Conservation (phyloP, 2,797 vertebrate species). For the Halcyon smyrnensis region DNA sequence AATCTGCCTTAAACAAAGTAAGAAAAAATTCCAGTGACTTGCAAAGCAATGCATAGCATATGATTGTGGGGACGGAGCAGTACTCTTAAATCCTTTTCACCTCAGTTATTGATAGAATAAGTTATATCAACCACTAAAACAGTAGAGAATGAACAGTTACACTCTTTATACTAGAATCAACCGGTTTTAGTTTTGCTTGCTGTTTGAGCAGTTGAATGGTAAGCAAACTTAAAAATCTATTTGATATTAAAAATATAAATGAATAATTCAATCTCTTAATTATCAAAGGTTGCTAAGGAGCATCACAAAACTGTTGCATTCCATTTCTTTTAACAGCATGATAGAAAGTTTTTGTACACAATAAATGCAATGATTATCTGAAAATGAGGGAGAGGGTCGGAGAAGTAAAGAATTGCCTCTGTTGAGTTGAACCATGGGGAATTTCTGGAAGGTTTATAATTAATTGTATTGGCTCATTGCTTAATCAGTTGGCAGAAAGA, state of each 20-base stretch:
- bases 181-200: not conserved
- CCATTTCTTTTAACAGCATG: constrained; percentile 76
- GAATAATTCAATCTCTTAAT: constrained; percentile 49
- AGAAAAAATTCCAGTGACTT: not conserved
- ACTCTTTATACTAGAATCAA: not conserved
- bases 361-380: constrained; percentile 77
- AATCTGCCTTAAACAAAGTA: not conserved
- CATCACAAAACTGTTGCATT: constrained; percentile 75
- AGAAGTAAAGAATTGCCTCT: constrained; percentile 80
- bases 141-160: not conserved
- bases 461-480: constrained; percentile 79
- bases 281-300: constrained; percentile 47
- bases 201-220: constrained; percentile 14
- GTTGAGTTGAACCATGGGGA: constrained; percentile 76
- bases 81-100: not conserved
- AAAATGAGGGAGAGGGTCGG: constrained; percentile 77
- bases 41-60: not conserved
- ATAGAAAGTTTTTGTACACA: constrained; percentile 79
- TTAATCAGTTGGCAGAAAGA: constrained; percentile 80
- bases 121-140: not conserved
- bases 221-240: not conserved
- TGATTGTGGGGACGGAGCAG: not conserved
- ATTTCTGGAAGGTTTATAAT: constrained; percentile 81
- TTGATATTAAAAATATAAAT: constrained; percentile 1
- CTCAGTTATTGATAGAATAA: constrained; percentile 1